Percentiles rank a stretch among this genome's conserved stretches.
phyloP scores from a whole-genome alignment of 2,113 vertebrate genomes.

The Pelecanoides urinatrix region DNA sequence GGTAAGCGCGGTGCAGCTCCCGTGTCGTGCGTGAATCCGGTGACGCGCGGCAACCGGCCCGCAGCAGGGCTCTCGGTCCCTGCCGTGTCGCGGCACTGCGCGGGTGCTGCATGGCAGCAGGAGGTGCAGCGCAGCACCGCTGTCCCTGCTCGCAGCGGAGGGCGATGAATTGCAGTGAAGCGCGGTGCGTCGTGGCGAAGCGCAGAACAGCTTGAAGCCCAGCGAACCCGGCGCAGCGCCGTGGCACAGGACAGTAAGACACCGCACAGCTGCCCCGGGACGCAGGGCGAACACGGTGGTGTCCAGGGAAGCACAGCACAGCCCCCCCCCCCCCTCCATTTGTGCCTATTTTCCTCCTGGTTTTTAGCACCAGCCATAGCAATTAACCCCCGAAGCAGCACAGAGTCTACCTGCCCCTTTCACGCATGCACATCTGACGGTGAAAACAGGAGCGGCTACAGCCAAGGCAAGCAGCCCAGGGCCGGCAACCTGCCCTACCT shows the following conservation, averaged over 20 bases:
- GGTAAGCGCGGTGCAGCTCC: background rate
- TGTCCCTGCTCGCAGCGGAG: background rate
- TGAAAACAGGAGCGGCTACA: background rate
- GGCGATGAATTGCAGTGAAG: fast-evolving
- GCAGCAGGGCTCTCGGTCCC: fast-evolving
- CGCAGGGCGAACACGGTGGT: fast-evolving
- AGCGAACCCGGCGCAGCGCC: fast-evolving
- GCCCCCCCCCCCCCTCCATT: fast-evolving
- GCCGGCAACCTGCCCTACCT: background rate
- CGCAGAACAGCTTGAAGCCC: fast-evolving
- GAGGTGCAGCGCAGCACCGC: fast-evolving
- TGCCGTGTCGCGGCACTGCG: fast-evolving
- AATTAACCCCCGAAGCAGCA: too few relatives aligned
- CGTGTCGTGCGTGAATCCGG: fast-evolving
- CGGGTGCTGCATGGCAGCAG: fast-evolving
- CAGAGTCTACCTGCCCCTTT: too few relatives aligned
- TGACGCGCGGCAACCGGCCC: fast-evolving
- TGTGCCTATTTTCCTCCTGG: background rate
- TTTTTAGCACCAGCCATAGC: background rate
- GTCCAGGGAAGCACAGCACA: fast-evolving
- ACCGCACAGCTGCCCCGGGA: fast-evolving
- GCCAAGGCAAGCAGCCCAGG: too few relatives aligned
- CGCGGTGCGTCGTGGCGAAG: fast-evolving
- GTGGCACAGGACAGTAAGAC: background rate
- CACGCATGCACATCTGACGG: fast-evolving